Evolutionary conservation across 2,888 invertebrate species (phyloP).

Genomic region (Tenthredo mesomela): DNA sequence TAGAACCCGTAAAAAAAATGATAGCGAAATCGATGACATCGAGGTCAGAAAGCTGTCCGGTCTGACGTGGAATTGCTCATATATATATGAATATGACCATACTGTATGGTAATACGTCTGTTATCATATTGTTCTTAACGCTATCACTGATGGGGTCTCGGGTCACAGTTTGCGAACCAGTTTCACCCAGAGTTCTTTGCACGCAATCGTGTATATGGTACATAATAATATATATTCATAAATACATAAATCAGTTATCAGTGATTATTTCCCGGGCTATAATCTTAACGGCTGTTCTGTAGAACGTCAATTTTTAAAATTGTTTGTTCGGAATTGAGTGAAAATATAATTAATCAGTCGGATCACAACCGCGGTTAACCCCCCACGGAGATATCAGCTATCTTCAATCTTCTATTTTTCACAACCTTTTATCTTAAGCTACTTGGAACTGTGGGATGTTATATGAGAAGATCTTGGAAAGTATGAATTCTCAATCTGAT

Average conservation of each 20-base stretch:
- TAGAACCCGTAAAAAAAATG: too few species aligned
- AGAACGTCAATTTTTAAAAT: background rate
- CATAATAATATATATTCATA: background rate
- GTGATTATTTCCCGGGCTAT: background rate
- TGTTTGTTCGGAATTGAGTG: background rate
- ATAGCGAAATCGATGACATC: too few species aligned
- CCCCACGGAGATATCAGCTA: background rate
- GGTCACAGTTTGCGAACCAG: constrained; percentile 56
- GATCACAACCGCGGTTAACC: background rate
- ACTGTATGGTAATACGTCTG: background rate
- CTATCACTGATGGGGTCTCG: constrained; percentile 55
- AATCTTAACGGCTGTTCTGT: background rate
- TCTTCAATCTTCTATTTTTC: background rate
- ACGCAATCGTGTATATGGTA: background rate
- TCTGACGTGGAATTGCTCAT: too few species aligned
- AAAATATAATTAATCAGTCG: background rate
- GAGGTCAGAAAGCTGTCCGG: too few species aligned
- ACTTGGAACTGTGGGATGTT: background rate
- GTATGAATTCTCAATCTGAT: background rate
- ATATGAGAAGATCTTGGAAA: background rate
- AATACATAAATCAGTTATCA: background rate
- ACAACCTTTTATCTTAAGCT: background rate
- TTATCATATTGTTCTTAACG: constrained; percentile 40
- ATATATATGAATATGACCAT: background rate
- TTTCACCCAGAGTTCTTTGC: constrained; percentile 46